Evolutionary conservation across 2,113 vertebrate species (phyloP), one percentile per base, ranked within the genome.

Genomic region (Equus quagga): DNA sequence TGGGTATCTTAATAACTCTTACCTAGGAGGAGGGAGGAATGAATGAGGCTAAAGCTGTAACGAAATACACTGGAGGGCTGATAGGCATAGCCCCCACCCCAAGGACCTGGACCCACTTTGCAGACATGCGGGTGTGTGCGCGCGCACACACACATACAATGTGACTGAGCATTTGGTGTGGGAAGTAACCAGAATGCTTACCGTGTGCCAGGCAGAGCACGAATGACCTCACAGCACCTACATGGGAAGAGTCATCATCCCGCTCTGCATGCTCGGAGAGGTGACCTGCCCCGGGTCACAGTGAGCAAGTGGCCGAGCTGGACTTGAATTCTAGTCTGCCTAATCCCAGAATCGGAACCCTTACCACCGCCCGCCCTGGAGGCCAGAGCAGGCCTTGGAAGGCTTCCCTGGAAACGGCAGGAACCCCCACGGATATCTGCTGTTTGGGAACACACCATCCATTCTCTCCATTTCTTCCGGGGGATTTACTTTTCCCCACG

Each of bases 61-160:
- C 3, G 46, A 24, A 80, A 64, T 26, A 46, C 46, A 23, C 7
- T 2, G 21, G 85, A 64, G 54, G 54, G 54, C 72, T 62, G 80
- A 36, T 18, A 58, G 73, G 54, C 67, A 9, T 2, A 75, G 79
- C 14, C 33, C 12, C 26, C 72, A 31, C 9, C 28, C 28, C 23
- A 9, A 49, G 19, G n/a, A 14, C 7, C 17, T n/a, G 72, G 65
- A 41, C 23, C 80, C 3, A 19, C 36, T 2, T 49, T 14, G 46
- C 11, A n/a, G 1, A 11, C 0, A 0, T 23, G 11, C 12, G 0
- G 14, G 11, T 12, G 31, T 15, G 11, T 3, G 6, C 5, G 12
- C 12, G 3, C 6, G 6, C 6, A 8, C 12, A 3, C 44, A 26
- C 4, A 8, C 33, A 54, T 14, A 5, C 4, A 9, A 17, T 0